Evolutionary conservation across 2,797 vertebrate genomes (phyloP).

Genomic region (Apogon hyalosoma): DNA sequence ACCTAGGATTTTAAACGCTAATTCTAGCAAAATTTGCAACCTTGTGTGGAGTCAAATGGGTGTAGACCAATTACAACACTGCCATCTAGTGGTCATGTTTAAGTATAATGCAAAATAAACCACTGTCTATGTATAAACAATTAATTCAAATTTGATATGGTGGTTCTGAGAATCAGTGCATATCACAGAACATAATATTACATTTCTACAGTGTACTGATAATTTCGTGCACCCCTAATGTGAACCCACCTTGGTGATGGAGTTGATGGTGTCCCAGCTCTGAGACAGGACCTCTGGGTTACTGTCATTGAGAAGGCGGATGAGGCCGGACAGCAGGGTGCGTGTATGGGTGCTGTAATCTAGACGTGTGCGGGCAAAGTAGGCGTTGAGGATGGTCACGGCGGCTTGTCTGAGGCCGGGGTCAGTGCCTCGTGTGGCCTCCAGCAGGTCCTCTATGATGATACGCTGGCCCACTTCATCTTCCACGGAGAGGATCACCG

Average conservation of each 20-base stretch:
- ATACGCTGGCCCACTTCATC: constrained; percentile 95
- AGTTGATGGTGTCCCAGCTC: constrained; percentile 97
- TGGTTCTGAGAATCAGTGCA: too few species aligned
- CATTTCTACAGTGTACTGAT: background rate
- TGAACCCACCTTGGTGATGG: constrained; percentile 92
- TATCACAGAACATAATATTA: too few species aligned
- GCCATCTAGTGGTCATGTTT: too few species aligned
- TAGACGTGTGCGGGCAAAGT: constrained; percentile 93
- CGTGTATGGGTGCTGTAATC: constrained; percentile 93
- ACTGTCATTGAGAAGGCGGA: constrained; percentile 94
- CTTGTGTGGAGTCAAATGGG: too few species aligned
- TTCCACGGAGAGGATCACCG: constrained; percentile 95
- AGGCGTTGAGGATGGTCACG: constrained; percentile 92
- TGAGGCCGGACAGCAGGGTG: constrained; percentile 92
- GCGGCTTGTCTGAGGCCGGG: constrained; percentile 92
- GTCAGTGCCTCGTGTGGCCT: constrained; percentile 90
- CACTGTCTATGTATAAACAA: too few species aligned
- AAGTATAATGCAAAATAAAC: too few species aligned
- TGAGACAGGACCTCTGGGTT: constrained; percentile 91
- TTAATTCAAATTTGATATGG: too few species aligned
- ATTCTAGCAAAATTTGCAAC: too few species aligned
- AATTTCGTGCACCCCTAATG: background rate
- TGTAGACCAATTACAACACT: too few species aligned
- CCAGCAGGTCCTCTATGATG: constrained; percentile 94
- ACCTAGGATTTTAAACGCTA: too few species aligned